Evolutionary conservation across 2,888 invertebrate genomes (phyloP).

Genomic region (Drosophila borealis): DNA sequence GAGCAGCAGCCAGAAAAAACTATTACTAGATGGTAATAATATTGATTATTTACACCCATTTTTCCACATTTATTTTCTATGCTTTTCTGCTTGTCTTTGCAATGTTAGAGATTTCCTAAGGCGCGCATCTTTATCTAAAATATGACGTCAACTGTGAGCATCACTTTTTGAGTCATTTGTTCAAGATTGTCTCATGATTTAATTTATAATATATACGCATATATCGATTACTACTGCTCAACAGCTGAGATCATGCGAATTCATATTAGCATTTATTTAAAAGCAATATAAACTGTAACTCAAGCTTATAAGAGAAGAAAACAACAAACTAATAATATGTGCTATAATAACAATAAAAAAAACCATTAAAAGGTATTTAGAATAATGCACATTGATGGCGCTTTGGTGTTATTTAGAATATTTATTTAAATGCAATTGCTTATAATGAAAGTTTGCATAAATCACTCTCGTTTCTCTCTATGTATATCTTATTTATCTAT

Average conservation of each 20-base stretch:
- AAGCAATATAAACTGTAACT: neutral
- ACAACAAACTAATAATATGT: too few relatives aligned
- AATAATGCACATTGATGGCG: neutral
- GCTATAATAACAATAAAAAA: too few relatives aligned
- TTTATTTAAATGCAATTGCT: too few relatives aligned
- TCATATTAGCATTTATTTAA: neutral
- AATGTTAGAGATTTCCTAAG: constrained; percentile 8
- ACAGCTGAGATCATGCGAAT: constrained; percentile 37
- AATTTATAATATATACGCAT: constrained; percentile 10
- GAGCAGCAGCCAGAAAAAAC: too few relatives aligned
- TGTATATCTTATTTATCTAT: neutral
- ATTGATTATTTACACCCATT: neutral
- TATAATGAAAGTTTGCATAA: too few relatives aligned
- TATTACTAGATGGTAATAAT: neutral
- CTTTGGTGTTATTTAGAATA: neutral
- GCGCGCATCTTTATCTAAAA: neutral
- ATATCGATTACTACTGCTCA: neutral
- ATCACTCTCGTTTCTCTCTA: too few relatives aligned
- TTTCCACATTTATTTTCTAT: neutral
- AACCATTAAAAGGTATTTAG: too few relatives aligned
- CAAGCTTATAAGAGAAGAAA: too few relatives aligned
- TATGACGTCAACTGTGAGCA: constrained; percentile 28
- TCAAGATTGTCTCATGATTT: constrained; percentile 7
- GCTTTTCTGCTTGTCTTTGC: neutral
- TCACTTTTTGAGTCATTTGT: constrained; percentile 35